Evolutionary conservation across 2,113 vertebrate species (phyloP), one percentile per base, ranked within the genome.

Genomic region (Osmerus eperlanus): DNA sequence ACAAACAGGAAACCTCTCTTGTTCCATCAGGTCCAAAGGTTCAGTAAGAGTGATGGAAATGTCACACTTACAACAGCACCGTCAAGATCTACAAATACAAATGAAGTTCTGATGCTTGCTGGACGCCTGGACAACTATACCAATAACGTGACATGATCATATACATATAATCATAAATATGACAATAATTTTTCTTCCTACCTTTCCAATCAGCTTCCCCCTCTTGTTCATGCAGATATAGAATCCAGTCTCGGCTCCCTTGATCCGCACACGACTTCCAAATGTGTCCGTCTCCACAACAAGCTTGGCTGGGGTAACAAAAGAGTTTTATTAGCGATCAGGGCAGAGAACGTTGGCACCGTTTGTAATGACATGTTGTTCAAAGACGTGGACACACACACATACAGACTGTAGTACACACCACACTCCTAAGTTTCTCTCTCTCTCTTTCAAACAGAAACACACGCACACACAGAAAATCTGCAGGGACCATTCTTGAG

Each of bases 181-280:
- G 4, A 68, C 29, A 62, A 7, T 12, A 67, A 9, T 72, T 70
- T 61, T n/a, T 78, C 64, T 81, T 87, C 41, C 41, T 83, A 99
- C 97, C 97, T 99, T 99, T 88, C 97, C 97, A 3, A 98, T 93
- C 85, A 99, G 92, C 82, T 99, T 99, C 58, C 97, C 97, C 66
- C 92, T 95, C 88, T 96, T 98, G 91, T 96, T 98, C 97, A 99
- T 99, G 86, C 97, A 99, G 93, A 99, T 97, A 86, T 99, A 99
- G 80, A 96, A 93, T 16, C 97, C 97, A 0, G 96, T 98, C 88
- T 97, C 96, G 0, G 97, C 97, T 60, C 97, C 97, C 74, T 96
- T 96, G 72, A 98, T 97, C 61, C 97, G 95, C 71, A 99, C 97
- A 0, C 95, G 92, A 89, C 97, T 99, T 75, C 97, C 97, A 9